Percentiles rank a stretch among this genome's conserved stretches.
Conservation (phyloP, 2,797 vertebrate species). For the Leptatherina wallacei region DNA sequence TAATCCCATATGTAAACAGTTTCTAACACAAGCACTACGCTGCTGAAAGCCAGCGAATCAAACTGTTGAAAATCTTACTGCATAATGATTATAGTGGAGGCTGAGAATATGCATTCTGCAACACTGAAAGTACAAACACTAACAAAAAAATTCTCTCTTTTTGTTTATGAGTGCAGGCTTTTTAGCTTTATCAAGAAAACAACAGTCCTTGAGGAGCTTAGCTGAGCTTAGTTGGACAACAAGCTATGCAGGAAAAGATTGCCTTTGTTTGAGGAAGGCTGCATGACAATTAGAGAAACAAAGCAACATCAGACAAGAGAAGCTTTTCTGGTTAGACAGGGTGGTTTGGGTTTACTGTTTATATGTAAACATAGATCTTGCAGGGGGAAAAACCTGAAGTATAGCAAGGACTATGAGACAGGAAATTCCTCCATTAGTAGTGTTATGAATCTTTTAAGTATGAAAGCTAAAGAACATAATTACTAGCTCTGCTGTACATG, state of each 20-base stretch:
- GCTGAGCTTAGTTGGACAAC: conserved; percentile 27
- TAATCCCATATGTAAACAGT: background rate
- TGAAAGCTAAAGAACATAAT: conserved; percentile 24
- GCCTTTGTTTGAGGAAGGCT: conserved; percentile 27
- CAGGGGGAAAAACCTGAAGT: conserved; percentile 5
- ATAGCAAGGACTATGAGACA: too few species aligned
- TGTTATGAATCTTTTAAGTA: conserved; percentile 17
- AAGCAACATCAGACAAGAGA: conserved; percentile 27
- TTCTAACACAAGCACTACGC: background rate
- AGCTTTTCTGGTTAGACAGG: conserved; percentile 11
- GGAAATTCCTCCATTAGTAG: conserved; percentile 18
- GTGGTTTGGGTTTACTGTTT: conserved; percentile 8
- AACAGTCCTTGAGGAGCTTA: conserved; percentile 32
- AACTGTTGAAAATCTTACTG: background rate
- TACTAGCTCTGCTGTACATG: conserved; percentile 3
- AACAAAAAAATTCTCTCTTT: background rate
- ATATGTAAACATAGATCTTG: conserved; percentile 29
- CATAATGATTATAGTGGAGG: too few species aligned
- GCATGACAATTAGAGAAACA: conserved; percentile 38
- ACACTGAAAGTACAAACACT: conserved; percentile 20
- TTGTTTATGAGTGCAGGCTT: conserved; percentile 17
- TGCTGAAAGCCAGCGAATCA: background rate
- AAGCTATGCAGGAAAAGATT: conserved; percentile 15
- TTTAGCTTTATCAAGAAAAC: conserved; percentile 42
- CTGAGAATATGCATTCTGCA: too few species aligned